Percentiles rank a stretch among this genome's conserved stretches.
Conservation (phyloP, 2,113 vertebrate genomes). For the Cyrtonyx montezumae region DNA sequence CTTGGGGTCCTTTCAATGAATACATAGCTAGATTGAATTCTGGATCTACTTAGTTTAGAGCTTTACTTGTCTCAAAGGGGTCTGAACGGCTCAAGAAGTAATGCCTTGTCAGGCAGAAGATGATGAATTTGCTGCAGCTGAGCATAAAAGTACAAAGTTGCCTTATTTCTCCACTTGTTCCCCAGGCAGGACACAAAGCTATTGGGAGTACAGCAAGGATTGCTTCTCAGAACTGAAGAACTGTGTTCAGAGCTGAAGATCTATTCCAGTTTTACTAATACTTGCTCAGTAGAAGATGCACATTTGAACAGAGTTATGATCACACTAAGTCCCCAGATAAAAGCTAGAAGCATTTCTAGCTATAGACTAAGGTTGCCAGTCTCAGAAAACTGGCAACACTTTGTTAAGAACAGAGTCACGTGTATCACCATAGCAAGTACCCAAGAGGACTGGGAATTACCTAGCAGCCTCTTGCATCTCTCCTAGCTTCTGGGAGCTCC, state of each 20-base stretch:
- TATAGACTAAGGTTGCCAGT: not conserved
- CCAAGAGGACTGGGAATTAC: not conserved
- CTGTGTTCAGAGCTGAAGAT: not conserved
- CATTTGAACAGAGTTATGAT: not conserved
- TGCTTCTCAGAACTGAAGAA: not conserved
- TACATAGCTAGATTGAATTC: not conserved
- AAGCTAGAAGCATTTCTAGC: not conserved
- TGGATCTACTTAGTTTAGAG: not conserved
- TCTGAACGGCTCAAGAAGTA: not conserved
- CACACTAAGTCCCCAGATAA: not conserved
- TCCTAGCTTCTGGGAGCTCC: not conserved
- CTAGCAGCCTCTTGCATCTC: not conserved
- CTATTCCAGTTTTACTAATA: not conserved
- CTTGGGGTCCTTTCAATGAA: not conserved
- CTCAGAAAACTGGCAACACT: not conserved
- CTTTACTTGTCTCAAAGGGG: not conserved
- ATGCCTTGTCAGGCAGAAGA: not conserved
- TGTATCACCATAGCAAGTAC: not conserved
- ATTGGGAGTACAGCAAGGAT: not conserved
- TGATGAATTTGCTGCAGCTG: not conserved
- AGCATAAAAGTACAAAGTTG: not conserved
- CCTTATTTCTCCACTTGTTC: not conserved
- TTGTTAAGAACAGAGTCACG: not conserved
- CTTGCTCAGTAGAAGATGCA: not conserved
- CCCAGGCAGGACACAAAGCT: not conserved